These are phyloP conservation scores for Nyleta sp. DNA, from an alignment of 2,888 invertebrate species.

Conservation along the genomic window DNA sequence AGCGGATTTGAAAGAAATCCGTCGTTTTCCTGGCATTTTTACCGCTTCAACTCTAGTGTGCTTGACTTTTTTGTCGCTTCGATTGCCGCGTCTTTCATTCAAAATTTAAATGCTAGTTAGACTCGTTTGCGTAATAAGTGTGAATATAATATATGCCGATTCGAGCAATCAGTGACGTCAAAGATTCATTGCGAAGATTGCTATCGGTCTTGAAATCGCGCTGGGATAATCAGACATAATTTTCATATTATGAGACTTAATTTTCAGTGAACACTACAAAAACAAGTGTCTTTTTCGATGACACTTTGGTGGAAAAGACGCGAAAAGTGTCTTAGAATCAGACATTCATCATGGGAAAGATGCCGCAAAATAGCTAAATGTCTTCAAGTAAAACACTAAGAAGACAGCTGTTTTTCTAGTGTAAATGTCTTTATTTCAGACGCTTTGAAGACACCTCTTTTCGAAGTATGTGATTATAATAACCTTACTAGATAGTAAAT, in stretches of 20 bases:
- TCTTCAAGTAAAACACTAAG: too few relatives aligned
- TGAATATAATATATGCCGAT: conserved; percentile 26
- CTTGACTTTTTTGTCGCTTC: conserved; percentile 54
- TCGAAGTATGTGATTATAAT: too few relatives aligned
- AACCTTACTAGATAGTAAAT: too few relatives aligned
- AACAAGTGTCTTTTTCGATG: too few relatives aligned
- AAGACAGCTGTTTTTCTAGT: too few relatives aligned
- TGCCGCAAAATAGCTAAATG: too few relatives aligned
- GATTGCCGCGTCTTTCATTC: conserved; percentile 45
- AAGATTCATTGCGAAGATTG: background rate
- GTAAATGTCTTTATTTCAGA: too few relatives aligned
- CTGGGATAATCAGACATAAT: conserved; percentile 4
- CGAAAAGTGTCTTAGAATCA: too few relatives aligned
- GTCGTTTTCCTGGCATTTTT: conserved; percentile 58
- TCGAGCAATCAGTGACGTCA: conserved; percentile 17
- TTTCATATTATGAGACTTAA: background rate
- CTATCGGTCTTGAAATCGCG: conserved; percentile 14
- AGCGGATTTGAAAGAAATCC: conserved; percentile 61
- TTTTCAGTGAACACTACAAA: too few relatives aligned
- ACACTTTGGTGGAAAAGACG: too few relatives aligned
- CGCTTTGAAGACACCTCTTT: too few relatives aligned
- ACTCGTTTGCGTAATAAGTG: conserved; percentile 32
- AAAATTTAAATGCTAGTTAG: conserved; percentile 39
- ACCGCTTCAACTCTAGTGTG: conserved; percentile 54
- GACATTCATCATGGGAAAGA: too few relatives aligned